Evolutionary conservation across 64 coral and sea anemone species (phyloP).

Genomic region (Montipora capricornis): DNA sequence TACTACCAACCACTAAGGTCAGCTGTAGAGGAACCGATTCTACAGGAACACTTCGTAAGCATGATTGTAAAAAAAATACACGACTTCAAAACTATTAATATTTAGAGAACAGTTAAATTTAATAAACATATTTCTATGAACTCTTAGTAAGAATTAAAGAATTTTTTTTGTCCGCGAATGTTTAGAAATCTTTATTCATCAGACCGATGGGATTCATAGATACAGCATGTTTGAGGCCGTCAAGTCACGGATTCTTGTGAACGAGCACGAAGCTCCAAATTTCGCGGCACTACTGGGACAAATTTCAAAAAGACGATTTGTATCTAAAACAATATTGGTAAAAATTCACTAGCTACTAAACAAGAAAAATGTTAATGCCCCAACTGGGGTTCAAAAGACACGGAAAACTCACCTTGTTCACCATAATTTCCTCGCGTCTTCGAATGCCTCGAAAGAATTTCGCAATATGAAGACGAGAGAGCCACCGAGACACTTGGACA

Average conservation of each 20-base stretch:
- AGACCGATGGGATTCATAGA: not conserved
- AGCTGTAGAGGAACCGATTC: too few relatives aligned
- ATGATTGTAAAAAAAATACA: not conserved
- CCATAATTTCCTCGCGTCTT: slow-evolving; percentile 3
- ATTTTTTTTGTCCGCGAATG: too few relatives aligned
- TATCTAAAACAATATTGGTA: not conserved
- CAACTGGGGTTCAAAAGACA: too few relatives aligned
- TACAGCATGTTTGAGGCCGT: not conserved
- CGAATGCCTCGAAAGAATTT: not conserved
- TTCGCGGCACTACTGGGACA: not conserved
- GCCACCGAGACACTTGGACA: not conserved
- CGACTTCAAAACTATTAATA: not conserved
- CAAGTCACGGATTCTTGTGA: not conserved
- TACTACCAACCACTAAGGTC: too few relatives aligned
- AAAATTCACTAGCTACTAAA: not conserved
- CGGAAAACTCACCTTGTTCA: slow-evolving; percentile 5
- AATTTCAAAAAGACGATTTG: not conserved
- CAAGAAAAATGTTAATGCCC: not conserved
- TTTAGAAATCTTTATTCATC: not conserved
- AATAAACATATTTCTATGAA: too few relatives aligned
- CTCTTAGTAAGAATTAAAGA: too few relatives aligned
- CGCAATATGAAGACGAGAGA: not conserved
- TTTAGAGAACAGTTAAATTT: too few relatives aligned
- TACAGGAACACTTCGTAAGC: not conserved
- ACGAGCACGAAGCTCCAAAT: not conserved